Base-by-base conservation (phyloP, 2,113 vertebrate species). In the Alces alces region DNA sequence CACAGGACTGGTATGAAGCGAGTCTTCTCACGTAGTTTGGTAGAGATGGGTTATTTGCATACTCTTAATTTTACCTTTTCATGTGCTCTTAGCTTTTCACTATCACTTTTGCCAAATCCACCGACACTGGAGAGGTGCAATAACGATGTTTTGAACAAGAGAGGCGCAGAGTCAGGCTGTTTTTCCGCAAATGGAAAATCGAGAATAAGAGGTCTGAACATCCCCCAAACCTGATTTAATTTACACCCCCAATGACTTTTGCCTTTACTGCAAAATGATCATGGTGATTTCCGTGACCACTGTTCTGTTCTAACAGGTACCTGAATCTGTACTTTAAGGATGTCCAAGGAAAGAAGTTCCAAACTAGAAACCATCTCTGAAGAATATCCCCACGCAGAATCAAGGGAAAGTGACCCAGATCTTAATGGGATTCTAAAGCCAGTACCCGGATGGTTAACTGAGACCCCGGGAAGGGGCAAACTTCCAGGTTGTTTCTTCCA, bases 341-440 rank as follows among this genome's bases (percentile, higher is more conserved):
- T 47, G 45, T n/a, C 1, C 66, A 25, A 93, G 91, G 91, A 93
- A 97, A 97, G 43, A 28, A 52, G 86, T 57, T 73, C 54, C 79
- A 76, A 76, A 27, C 58, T 28, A 78, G 96, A 91, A 86, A 54
- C 45, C 39, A 50, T n/a, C 93, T 86, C 94, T 12, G 30, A 92
- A 93, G 91, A 91, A 89, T 64, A 91, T 70, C 91, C 16, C 76
- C 47, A 47, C 21, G 21, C 58, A 82, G 89, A 95, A 60, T 15
- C 83, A 36, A 89, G 23, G 0, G 21, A n/a, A 52, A 91, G 89
- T 7, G 91, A 97, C 82, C 82, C 64, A 58, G 43, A 14, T 58
- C 66, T 21, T 12, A 85, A 83, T 52, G 4, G 3, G 12, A 57
- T 23, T n/a, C 61, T 66, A 43, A 25, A 43, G 36, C 36, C 28